Conservation (phyloP, 2,888 invertebrate species). For the Exephanes ischioxanthus region DNA sequence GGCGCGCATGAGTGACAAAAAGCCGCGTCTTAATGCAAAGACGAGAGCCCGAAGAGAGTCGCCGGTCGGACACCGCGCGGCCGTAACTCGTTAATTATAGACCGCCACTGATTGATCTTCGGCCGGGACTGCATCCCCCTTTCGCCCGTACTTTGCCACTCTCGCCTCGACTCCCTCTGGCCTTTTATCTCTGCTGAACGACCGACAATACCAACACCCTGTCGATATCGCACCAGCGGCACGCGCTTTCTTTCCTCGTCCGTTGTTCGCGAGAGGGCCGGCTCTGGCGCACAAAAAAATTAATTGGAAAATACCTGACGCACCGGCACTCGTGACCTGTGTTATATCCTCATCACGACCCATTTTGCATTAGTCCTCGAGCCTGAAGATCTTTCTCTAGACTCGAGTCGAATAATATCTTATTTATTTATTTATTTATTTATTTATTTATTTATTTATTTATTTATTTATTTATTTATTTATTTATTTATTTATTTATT, state of each 20-base stretch:
- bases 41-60: conserved; percentile 59
- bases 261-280: conserved; percentile 42
- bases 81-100: conserved; percentile 85
- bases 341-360: conserved; percentile 20
- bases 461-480: conserved; percentile 33
- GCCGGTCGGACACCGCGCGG: conserved; percentile 68
- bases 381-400: background rate
- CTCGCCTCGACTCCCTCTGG: conserved; percentile 24
- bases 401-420: conserved; percentile 3
- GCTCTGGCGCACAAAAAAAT: conserved; percentile 75
- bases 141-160: conserved; percentile 44
- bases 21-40: conserved; percentile 84
- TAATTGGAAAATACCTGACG: conserved; percentile 81
- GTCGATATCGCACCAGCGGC: conserved; percentile 80
- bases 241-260: conserved; percentile 74
- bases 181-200: conserved; percentile 33
- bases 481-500: conserved; percentile 28
- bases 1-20: conserved; percentile 82
- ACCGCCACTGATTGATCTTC: conserved; percentile 84
- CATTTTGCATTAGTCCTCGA: conserved; percentile 8
- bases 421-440: background rate
- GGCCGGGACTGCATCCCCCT: conserved; percentile 71
- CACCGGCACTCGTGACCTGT: conserved; percentile 29
- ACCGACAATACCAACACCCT: conserved; percentile 77
- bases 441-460: background rate